Base-by-base conservation (phyloP, 1,140 invertebrate genomes). In the Cyrtorhinus lividipennis region DNA sequence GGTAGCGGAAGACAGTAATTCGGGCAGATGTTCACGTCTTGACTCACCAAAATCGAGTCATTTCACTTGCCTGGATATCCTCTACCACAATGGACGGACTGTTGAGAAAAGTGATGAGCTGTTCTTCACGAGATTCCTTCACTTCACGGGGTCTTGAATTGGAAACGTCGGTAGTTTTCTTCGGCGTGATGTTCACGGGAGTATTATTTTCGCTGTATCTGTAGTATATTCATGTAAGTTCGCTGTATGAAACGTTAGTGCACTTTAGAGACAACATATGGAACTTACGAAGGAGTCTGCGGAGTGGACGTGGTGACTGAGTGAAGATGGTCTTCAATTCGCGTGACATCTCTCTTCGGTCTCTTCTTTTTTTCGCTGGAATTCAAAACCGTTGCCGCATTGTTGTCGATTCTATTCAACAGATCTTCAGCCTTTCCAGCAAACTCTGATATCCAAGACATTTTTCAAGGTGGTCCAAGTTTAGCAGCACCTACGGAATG, bases 341-440 rank as follows among this genome's bases (percentile, higher is more conserved):
- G n/a, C 5, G 15, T 5, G 15, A 38, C 15, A 38, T 5, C 5
- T 15, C 5, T 15, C 15, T 5, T 8, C 5, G 30, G 15, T 5
- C 30, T 10, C 23, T 62, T 53, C 59, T 65, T 58, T 15, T 67
- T 69, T 65, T 73, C 74, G 0, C 77, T 73, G 65, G 75, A 82
- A 71, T 72, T 77, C 65, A 83, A 72, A 45, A 85, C 87, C 18
- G 80, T 81, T 0, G 87, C 89, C n/a, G 88, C 88, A 75, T 85
- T 88, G 70, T 89, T 78, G 69, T 92, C 90, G 27, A 92, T 81
- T 76, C 88, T 88, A 72, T 90, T 90, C 10, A 92, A 72, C 30
- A 92, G 80, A 72, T 85, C 81, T 73, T 92, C 90, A 30, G 89
- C 89, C 72, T 86, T 89, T 25, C 84, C 88, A 63, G 88, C 88